A percentile compares a stretch with the other conserved stretches of the same genome.
phyloP scores from a whole-genome alignment of 2,113 vertebrate genomes.

The Verasper variegatus region DNA sequence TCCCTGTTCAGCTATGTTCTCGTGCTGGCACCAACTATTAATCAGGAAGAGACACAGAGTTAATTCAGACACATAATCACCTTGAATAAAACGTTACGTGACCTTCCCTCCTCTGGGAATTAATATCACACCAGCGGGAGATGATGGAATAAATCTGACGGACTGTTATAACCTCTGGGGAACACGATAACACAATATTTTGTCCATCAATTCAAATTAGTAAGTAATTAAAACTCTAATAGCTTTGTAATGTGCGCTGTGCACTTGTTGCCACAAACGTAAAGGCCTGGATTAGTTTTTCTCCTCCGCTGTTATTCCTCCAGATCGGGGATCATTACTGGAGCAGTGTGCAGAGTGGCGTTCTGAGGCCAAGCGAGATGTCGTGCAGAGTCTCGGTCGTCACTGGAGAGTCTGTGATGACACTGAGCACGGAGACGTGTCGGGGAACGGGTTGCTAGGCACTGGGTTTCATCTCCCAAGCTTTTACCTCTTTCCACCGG shows the following conservation, averaged over 20 bases:
- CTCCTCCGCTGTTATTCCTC: constrained; percentile 43
- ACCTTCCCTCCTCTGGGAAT: not conserved
- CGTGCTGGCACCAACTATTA: not conserved
- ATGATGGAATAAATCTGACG: constrained; percentile 1
- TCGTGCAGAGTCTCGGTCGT: constrained; percentile 26
- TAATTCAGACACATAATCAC: not conserved
- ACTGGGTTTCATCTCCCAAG: not conserved
- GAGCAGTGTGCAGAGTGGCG: constrained; percentile 35
- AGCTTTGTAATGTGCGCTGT: not conserved
- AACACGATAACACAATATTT: not conserved
- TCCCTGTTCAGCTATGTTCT: not conserved
- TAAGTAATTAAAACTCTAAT: constrained; percentile 16
- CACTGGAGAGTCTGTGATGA: constrained; percentile 49
- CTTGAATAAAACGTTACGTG: constrained; percentile 18
- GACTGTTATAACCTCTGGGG: not conserved
- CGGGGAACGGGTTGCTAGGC: constrained; percentile 29
- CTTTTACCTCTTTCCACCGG: not conserved
- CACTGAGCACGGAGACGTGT: constrained; percentile 18
- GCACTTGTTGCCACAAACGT: not conserved
- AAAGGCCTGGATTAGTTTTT: not conserved
- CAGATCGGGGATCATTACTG: constrained; percentile 38
- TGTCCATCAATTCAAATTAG: not conserved
- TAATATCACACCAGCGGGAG: constrained; percentile 7
- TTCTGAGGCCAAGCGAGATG: constrained; percentile 44
- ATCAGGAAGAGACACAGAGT: not conserved